Conservation (phyloP, 2,888 invertebrate species). For the Ectemnius continuus region DNA sequence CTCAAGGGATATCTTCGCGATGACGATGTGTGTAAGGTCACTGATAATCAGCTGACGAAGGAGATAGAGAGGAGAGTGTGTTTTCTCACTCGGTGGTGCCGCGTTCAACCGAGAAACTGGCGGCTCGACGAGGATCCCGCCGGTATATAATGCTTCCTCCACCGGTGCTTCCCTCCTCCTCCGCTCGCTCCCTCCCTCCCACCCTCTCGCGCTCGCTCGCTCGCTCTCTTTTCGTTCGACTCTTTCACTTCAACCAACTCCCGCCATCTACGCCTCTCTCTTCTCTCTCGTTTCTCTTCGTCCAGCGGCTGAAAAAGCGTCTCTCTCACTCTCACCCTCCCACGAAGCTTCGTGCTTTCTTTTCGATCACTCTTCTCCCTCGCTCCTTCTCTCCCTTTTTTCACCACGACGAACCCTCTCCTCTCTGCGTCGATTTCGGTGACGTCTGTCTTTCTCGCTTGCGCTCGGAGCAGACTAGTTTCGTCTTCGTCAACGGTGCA, state of each 20-base stretch:
- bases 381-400: conserved; percentile 5
- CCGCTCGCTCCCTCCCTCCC: conserved; percentile 34
- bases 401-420: conserved; percentile 2
- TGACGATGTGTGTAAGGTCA: conserved; percentile 20
- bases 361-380: conserved; percentile 26
- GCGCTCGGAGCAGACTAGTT: neutral
- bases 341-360: neutral
- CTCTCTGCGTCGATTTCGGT: conserved; percentile 13
- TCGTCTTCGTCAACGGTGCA: neutral
- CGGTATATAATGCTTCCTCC: conserved; percentile 72
- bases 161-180: conserved; percentile 51
- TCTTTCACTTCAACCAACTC: conserved; percentile 5
- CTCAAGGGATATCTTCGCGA: conserved; percentile 7
- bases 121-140: conserved; percentile 70
- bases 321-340: conserved; percentile 26
- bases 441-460: neutral
- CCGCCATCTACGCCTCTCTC: neutral
- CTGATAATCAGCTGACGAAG: conserved; percentile 14
- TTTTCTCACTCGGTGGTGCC: conserved; percentile 52
- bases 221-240: conserved; percentile 4
- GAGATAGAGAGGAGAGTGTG: neutral
- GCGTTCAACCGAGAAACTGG: conserved; percentile 72
- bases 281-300: conserved; percentile 9
- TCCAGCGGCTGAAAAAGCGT: conserved; percentile 5
- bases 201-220: neutral